Conservation (phyloP, 2,888 invertebrate species). For the Archaeoteleia sp. region DNA sequence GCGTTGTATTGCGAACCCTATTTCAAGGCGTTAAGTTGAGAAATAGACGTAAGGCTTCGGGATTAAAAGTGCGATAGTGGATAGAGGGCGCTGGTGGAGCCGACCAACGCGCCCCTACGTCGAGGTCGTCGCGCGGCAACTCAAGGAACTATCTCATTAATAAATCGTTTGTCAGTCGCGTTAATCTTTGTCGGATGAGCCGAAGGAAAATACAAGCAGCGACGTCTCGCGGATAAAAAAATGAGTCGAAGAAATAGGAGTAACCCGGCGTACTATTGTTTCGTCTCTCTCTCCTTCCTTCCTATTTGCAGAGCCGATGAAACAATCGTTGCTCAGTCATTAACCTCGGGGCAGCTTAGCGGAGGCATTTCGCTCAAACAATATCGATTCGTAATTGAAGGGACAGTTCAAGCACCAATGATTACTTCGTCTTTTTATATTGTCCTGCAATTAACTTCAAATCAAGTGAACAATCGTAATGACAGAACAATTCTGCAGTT, state of each 20-base stretch:
- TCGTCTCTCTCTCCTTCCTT: neutral
- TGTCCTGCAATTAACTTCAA: no score
- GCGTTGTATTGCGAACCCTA: conserved; percentile 22
- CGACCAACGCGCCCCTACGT: conserved; percentile 6
- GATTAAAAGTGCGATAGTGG: conserved; percentile 17
- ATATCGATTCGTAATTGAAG: no score
- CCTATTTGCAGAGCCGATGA: neutral
- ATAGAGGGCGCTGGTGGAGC: neutral
- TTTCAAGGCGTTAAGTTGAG: conserved; percentile 19
- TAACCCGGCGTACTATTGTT: neutral
- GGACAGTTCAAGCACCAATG: no score
- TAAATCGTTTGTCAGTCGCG: conserved; percentile 26
- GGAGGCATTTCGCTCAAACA: neutral
- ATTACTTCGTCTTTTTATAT: no score
- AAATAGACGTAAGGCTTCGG: conserved; percentile 32
- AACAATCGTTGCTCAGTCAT: neutral
- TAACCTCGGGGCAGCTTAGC: neutral
- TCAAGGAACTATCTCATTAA: conserved; percentile 27
- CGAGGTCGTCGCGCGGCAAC: no score
- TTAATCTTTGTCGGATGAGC: neutral
- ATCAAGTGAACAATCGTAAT: no score
- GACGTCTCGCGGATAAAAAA: conserved; percentile 9
- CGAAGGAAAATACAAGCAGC: conserved; percentile 1
- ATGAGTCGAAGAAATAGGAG: neutral
- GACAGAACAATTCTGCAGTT: no score